Base-by-base conservation (phyloP, 2,888 invertebrate genomes). In the Vandiemenella viatica region DNA sequence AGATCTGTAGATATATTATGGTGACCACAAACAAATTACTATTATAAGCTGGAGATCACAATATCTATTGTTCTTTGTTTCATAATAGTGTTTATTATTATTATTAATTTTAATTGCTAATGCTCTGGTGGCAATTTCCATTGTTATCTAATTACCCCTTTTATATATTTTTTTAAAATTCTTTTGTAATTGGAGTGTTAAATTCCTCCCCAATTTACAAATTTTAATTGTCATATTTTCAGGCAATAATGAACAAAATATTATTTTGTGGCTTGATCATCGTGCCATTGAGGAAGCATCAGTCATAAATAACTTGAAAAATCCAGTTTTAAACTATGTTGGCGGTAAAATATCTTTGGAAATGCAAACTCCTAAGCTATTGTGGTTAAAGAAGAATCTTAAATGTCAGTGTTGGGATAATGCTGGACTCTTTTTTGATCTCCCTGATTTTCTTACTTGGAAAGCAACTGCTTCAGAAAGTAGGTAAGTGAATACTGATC, bases 311-410 rank as follows among this genome's bases (percentile, higher is more conserved):
- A 68, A 71, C 43, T 76, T 77, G 1, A 70, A 77, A 7, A 87
- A 92, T 67, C 68, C 77, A 3, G 76, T 90, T 16, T 71, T 96
- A 1, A 76, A 82, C 58, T 88, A 82, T 68, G 88, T 91, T 3
- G 96, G 96, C 1, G 92, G 92, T 0, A 83, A 80, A 67, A 83
- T 96, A 5, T 95, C 93, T 1, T 71, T 90, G n/a, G 96, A 96
- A 74, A 96, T 96, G 93, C 80, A 96, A 73, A 82, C 86, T 50
- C 93, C 96, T 0, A 97, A 96, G 70, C 65, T 96, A 16, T 65
- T 93, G 21, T 97, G 96, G 96, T 63, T 96, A 1, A 95, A 95
- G 65, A 77, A 73, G 57, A 72, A 84, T 67, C 62, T 86, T 8
- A 61, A 58, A 5, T 65, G 74, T 1, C 62, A 70, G 4, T 76